Evolutionary conservation across 2,797 vertebrate species (phyloP).

Genomic region (Crax fasciolata): DNA sequence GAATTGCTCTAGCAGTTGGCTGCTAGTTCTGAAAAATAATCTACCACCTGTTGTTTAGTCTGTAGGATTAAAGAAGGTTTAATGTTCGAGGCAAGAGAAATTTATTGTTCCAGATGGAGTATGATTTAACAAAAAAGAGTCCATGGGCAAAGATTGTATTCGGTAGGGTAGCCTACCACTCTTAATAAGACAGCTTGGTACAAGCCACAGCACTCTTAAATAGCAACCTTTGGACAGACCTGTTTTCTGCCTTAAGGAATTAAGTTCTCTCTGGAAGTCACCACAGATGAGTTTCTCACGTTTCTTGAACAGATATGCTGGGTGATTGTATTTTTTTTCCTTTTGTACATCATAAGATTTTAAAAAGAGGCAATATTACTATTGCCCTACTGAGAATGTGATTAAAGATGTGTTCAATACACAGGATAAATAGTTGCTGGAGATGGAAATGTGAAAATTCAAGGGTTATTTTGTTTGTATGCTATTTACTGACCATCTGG

Average conservation of each 20-base stretch:
- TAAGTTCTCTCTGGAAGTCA: neutral
- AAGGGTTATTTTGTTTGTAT: conserved; percentile 11
- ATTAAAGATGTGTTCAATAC: conserved; percentile 11
- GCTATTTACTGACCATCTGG: conserved; percentile 25
- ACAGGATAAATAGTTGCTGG: conserved; percentile 21
- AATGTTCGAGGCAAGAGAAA: conserved; percentile 31
- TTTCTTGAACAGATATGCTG: neutral
- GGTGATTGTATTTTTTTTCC: neutral
- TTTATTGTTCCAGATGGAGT: conserved; percentile 52
- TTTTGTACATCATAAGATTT: conserved; percentile 3
- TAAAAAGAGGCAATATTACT: conserved; percentile 1
- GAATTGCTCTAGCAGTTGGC: conserved; percentile 47
- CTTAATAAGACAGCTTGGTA: neutral
- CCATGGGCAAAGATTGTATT: neutral
- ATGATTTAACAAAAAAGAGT: neutral
- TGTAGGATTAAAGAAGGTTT: conserved; percentile 56
- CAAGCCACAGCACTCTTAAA: neutral
- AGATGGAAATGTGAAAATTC: conserved; percentile 7
- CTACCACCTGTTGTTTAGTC: conserved; percentile 69
- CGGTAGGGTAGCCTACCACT: neutral
- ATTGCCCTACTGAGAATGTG: neutral
- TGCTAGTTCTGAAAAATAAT: conserved; percentile 68
- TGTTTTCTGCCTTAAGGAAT: neutral
- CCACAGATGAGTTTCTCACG: neutral
- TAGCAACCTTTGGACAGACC: neutral